Conservation (phyloP, 37 sponge, comb jelly and placozoan species). For the Aplysina aerophoba region DNA sequence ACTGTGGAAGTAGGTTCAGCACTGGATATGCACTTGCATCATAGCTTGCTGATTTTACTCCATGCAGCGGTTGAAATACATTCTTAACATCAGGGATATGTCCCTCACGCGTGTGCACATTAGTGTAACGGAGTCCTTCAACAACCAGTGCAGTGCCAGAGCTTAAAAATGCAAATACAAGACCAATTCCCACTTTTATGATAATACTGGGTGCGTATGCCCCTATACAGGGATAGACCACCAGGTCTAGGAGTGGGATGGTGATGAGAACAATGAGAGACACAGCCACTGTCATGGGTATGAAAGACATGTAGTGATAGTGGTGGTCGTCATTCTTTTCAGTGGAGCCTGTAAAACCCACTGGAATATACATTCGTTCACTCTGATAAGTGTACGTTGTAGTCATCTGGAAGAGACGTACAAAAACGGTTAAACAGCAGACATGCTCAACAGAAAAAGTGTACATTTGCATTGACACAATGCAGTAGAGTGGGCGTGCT, state of each 20-base stretch:
- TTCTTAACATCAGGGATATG: not conserved
- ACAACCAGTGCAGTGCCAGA: not conserved
- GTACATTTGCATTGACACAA: no score
- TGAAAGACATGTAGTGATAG: not conserved
- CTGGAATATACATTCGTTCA: no score
- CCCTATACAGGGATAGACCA: constrained; percentile 14
- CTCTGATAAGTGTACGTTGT: constrained; percentile 26
- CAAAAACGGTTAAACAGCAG: no score
- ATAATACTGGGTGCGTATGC: constrained; percentile 16
- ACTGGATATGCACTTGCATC: not conserved
- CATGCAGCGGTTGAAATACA: not conserved
- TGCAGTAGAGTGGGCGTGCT: no score
- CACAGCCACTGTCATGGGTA: not conserved
- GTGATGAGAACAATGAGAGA: not conserved
- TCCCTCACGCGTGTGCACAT: not conserved
- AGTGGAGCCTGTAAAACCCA: no score
- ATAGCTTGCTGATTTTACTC: not conserved
- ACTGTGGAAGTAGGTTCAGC: not conserved
- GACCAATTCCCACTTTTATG: constrained; percentile 4
- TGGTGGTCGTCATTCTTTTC: not conserved
- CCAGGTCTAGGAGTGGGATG: constrained; percentile 7
- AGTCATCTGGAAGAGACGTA: not conserved
- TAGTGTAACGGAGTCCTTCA: not conserved
- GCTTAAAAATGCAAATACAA: not conserved
- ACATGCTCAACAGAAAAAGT: no score